phyloP scores from a whole-genome alignment of 2,797 vertebrate genomes.

The Micropoecilia bifurca region DNA sequence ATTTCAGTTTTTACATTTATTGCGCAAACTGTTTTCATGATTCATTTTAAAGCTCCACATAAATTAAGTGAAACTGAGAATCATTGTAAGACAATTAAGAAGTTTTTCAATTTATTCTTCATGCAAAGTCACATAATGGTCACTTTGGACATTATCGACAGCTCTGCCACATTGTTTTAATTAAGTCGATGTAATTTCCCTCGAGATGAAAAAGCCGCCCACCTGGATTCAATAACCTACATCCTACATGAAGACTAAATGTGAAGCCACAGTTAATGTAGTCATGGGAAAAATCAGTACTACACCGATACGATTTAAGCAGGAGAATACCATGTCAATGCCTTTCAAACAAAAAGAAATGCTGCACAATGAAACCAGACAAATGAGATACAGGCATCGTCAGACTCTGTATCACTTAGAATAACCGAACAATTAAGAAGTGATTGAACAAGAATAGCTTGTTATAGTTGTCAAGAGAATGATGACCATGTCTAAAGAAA shows the following conservation, averaged over 20 bases:
- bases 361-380: neutral
- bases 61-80: constrained; percentile 5
- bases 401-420: neutral
- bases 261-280: neutral
- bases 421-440: neutral
- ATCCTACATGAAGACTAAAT: constrained; percentile 49
- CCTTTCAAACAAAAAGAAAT: neutral
- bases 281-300: neutral
- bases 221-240: constrained; percentile 38
- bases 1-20: neutral
- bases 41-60: neutral
- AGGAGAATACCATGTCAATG: neutral
- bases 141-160: constrained; percentile 37
- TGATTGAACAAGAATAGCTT: neutral
- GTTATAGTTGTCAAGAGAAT: neutral
- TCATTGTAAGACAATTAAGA: neutral
- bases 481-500: neutral
- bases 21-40: neutral
- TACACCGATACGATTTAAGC: neutral
- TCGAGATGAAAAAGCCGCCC: constrained; percentile 55
- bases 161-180: constrained; percentile 47
- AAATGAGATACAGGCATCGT: neutral
- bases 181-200: constrained; percentile 76
- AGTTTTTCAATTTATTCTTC: constrained; percentile 10
- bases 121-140: constrained; percentile 27